A percentile compares a stretch with the other conserved stretches of the same genome.
Conservation (phyloP, 2,888 invertebrate species). For the Chrysina gloriosa region DNA sequence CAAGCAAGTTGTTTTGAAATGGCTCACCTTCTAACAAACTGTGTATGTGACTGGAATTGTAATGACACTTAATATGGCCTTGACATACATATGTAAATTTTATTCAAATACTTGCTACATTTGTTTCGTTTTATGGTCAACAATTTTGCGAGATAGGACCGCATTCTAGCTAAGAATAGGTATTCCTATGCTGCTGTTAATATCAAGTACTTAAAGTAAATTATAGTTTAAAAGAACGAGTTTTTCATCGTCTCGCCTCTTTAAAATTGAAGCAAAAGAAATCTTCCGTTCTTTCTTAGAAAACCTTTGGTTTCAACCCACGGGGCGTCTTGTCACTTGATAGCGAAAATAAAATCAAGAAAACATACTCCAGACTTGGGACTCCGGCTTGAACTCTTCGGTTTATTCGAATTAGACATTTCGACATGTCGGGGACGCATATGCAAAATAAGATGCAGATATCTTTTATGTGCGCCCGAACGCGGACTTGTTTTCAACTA, state of each 20-base stretch:
- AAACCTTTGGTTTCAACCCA: constrained; percentile 10
- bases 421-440: constrained; percentile 53
- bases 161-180: no score
- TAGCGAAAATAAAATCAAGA: constrained; percentile 28
- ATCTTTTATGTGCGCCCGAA: constrained; percentile 56
- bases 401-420: constrained; percentile 47
- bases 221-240: constrained; percentile 2
- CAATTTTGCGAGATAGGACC: no score
- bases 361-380: background rate
- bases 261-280: constrained; percentile 22
- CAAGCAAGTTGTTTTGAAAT: no score
- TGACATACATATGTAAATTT: no score
- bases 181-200: no score
- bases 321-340: constrained; percentile 22
- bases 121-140: no score
- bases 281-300: constrained; percentile 8
- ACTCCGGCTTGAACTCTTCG: constrained; percentile 2
- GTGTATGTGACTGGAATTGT: no score
- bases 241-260: background rate
- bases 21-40: no score
- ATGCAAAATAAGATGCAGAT: constrained; percentile 57
- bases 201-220: no score
- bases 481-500: constrained; percentile 58
- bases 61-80: no score
- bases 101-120: no score